Evolutionary conservation across 2,113 vertebrate species (phyloP).

Genomic region (Cheirogaleus medius): DNA sequence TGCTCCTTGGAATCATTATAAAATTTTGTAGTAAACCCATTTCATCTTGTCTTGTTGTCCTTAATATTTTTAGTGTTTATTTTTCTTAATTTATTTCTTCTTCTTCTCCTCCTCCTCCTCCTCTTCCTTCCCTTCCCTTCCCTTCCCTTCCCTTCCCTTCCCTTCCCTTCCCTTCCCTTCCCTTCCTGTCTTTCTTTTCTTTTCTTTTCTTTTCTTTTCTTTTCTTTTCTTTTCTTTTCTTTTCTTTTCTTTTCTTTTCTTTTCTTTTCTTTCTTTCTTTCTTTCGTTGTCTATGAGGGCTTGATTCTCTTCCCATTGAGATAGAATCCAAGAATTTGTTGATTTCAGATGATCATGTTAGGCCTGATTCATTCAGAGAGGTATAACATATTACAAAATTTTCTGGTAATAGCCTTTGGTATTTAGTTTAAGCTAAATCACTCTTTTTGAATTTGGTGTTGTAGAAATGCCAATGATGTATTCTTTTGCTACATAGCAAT

Average conservation of each 20-base stretch:
- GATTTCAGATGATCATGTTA: constrained; percentile 53
- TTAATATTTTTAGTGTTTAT: constrained; percentile 67
- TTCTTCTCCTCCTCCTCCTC: neutral
- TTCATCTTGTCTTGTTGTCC: constrained; percentile 62
- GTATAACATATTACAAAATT: constrained; percentile 17
- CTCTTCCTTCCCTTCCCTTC: no score
- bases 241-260: no score
- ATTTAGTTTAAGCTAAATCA: neutral
- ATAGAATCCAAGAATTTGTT: constrained; percentile 50
- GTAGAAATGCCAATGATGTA: neutral
- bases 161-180: no score
- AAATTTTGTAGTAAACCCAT: constrained; percentile 65
- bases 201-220: no score
- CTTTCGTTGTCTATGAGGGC: constrained; percentile 50
- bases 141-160: no score
- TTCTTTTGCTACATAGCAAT: neutral
- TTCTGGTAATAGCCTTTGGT: neutral
- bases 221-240: no score
- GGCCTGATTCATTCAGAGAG: constrained; percentile 25
- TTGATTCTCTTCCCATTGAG: constrained; percentile 36
- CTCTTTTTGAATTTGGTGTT: constrained; percentile 33
- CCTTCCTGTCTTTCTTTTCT: no score
- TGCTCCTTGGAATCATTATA: constrained; percentile 58
- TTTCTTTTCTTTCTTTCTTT: no score
- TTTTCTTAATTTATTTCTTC: constrained; percentile 40